Evolutionary conservation across 2,797 vertebrate species (phyloP).

Genomic region (Enteromius thamalakanensis): DNA sequence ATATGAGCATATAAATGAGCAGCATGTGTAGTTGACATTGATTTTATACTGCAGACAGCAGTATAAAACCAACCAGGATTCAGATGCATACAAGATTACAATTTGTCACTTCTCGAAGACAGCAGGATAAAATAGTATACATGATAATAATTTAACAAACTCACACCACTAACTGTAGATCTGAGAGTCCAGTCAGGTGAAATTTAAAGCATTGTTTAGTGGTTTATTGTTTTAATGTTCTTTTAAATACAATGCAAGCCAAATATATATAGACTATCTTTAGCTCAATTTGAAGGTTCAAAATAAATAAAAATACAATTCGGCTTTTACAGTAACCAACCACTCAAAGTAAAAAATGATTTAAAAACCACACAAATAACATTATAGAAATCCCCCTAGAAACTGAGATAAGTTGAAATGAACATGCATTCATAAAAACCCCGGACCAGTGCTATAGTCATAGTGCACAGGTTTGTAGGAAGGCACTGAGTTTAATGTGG

Average conservation of each 20-base stretch:
- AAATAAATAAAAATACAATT: conserved; percentile 37
- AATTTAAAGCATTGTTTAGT: background rate
- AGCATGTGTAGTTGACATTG: too few species aligned
- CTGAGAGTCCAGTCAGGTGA: background rate
- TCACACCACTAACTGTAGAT: too few species aligned
- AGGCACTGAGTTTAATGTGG: conserved; percentile 7
- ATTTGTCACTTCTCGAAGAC: background rate
- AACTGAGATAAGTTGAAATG: conserved; percentile 2
- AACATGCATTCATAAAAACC: background rate
- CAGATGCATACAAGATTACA: background rate
- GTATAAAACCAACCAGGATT: background rate
- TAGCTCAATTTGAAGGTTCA: background rate
- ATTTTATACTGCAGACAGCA: background rate
- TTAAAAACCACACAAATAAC: background rate
- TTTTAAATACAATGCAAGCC: background rate
- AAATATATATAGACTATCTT: conserved; percentile 9
- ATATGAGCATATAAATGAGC: background rate
- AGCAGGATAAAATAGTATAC: background rate
- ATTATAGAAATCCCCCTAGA: background rate
- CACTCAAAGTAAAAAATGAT: background rate
- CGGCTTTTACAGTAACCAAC: background rate
- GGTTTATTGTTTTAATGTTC: conserved; percentile 7
- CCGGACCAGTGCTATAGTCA: background rate
- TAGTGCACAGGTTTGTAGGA: background rate
- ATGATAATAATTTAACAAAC: background rate